Evolutionary conservation across 2,888 invertebrate species (phyloP), one percentile per base, ranked within the genome.

Genomic region (Anarsia innoxiella): DNA sequence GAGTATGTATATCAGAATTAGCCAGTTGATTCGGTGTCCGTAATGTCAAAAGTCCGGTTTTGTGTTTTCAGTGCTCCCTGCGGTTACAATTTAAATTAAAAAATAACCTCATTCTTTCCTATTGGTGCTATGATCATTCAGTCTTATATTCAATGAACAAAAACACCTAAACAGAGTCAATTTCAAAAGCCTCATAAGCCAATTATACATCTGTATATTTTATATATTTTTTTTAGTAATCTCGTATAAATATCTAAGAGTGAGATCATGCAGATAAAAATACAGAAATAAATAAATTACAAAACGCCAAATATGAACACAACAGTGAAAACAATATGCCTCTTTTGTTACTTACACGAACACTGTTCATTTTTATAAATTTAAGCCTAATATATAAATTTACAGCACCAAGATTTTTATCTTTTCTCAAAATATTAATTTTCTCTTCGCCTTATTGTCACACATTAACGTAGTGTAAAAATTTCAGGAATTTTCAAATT

Each of bases 381-480:
- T 84, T 83, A 84, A 83, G 82, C 83, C 83, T 83, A 84, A 83
- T 84, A 83, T 83, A 84, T 83, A 74, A 83, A 79, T 84, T 84
- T 82, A 80, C 84, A 84, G 84, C 84, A 84, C 84, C 84, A 84
- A 84, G 80, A 78, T 82, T 80, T 83, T 77, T 75, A 72, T 78
- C 77, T 75, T 80, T 80, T 78, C 76, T 78, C 79, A 82, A 83
- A 82, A 82, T 80, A 79, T 70, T 61, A 56, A 68, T 67, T 67
- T 73, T 80, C 72, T 80, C 72, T 79, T 80, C 76, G 77, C 82
- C 75, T 84, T 84, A 83, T 84, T 83, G 84, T 84, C 84, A 74
- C 80, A 80, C 75, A 74, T 84, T 70, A 80, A 77, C 71, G 72
- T 79, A 82, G 79, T 79, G 74, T 78, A 75, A 71, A 67, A 75